Conservation (phyloP, 1,140 invertebrate genomes). For the Mamestra configurata region DNA sequence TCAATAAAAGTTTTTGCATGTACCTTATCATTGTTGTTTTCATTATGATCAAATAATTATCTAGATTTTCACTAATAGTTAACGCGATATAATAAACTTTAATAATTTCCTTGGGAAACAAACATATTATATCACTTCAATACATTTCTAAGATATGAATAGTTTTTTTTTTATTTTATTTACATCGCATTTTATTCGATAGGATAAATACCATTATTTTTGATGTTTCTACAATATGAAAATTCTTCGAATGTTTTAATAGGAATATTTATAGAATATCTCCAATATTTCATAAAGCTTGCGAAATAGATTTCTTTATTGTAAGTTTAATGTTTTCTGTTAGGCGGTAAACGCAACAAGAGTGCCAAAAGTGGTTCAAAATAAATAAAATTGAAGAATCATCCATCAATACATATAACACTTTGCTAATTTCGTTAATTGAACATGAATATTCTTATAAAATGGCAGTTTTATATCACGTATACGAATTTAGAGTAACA, state of each 20-base stretch:
- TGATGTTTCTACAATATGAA: slow-evolving; percentile 47
- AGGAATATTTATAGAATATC: slow-evolving; percentile 44
- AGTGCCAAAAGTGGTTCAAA: slow-evolving; percentile 22
- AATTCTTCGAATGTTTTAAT: slow-evolving; percentile 44
- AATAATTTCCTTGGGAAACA: slow-evolving; percentile 86
- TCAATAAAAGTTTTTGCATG: neutral
- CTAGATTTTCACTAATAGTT: slow-evolving; percentile 82
- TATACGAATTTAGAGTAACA: slow-evolving; percentile 78
- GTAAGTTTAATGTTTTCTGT: slow-evolving; percentile 25
- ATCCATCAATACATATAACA: slow-evolving; percentile 18
- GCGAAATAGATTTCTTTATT: slow-evolving; percentile 38
- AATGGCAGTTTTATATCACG: slow-evolving; percentile 86
- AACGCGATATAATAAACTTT: slow-evolving; percentile 84
- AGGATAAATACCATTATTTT: slow-evolving; percentile 43
- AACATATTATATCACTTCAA: slow-evolving; percentile 82
- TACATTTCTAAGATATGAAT: slow-evolving; percentile 86
- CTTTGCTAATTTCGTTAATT: slow-evolving; percentile 63
- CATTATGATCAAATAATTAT: slow-evolving; percentile 65
- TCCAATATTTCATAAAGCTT: slow-evolving; percentile 41
- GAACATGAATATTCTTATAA: slow-evolving; percentile 69
- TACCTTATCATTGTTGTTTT: slow-evolving; percentile 56
- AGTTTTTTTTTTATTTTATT: slow-evolving; percentile 85
- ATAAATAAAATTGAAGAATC: slow-evolving; percentile 27
- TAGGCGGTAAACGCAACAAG: slow-evolving; percentile 23
- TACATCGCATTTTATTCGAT: slow-evolving; percentile 68